Conservation (phyloP, 2,797 vertebrate species). For the Macropus fuliginosus region DNA sequence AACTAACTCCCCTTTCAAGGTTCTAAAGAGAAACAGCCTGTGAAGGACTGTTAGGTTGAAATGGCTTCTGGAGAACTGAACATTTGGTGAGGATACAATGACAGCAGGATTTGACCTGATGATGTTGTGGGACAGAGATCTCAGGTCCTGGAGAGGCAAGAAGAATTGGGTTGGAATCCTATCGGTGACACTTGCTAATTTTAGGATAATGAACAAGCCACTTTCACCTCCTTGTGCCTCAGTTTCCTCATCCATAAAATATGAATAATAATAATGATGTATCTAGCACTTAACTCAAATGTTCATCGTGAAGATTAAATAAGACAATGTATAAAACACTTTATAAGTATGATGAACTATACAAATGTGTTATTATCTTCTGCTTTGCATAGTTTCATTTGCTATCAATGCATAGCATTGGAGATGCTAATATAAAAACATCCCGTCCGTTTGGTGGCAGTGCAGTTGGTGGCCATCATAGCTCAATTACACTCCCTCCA, state of each 20-base stretch:
- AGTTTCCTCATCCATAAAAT: neutral
- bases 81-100: slow-evolving; percentile 57
- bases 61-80: slow-evolving; percentile 58
- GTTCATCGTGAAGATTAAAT: neutral
- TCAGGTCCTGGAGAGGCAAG: neutral
- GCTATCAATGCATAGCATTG: slow-evolving; percentile 60
- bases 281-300: neutral
- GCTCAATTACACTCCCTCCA: slow-evolving; percentile 71
- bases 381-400: slow-evolving; percentile 39
- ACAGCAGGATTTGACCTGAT: slow-evolving; percentile 27
- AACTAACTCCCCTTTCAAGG: slow-evolving; percentile 43
- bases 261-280: neutral
- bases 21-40: slow-evolving; percentile 62
- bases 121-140: neutral
- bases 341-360: neutral
- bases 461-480: slow-evolving; percentile 65
- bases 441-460: slow-evolving; percentile 73
- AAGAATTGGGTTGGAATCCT: neutral
- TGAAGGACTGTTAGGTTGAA: slow-evolving; percentile 60
- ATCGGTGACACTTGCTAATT: neutral
- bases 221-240: neutral
- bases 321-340: neutral
- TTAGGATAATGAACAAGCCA: neutral
- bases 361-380: neutral
- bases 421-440: slow-evolving; percentile 63